phyloP scores from a whole-genome alignment of 2,888 invertebrate genomes.

The Plagiodera versicolora region DNA sequence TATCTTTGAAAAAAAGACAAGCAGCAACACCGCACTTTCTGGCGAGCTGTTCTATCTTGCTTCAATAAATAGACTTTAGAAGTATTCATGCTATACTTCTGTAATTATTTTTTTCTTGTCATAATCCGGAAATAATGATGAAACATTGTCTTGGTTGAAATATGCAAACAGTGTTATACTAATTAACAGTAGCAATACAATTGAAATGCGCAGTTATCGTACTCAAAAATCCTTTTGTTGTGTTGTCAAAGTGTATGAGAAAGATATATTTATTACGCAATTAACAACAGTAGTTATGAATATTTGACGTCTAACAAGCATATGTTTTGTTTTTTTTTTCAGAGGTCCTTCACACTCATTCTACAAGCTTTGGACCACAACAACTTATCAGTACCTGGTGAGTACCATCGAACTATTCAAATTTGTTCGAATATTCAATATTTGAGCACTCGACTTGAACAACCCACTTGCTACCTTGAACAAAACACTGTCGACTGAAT shows the following conservation, averaged over 20 bases:
- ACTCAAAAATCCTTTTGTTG: conserved; percentile 16
- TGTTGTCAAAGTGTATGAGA: conserved; percentile 24
- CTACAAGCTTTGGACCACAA: conserved; percentile 87
- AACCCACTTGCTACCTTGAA: conserved; percentile 37
- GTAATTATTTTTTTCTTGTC: too few relatives aligned
- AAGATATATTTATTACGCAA: conserved; percentile 16
- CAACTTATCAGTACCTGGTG: conserved; percentile 73
- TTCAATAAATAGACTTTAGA: too few relatives aligned
- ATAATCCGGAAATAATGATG: background rate
- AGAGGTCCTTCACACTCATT: conserved; percentile 92
- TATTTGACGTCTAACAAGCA: conserved; percentile 10
- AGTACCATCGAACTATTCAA: conserved; percentile 47
- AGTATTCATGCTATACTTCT: too few relatives aligned
- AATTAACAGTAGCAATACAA: background rate
- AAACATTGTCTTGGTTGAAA: background rate
- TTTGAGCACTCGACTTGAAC: conserved; percentile 36
- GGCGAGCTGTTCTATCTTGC: too few relatives aligned
- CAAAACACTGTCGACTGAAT: conserved; percentile 23
- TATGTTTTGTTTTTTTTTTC: conserved; percentile 57
- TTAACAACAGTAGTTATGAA: conserved; percentile 11
- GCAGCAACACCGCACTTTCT: too few relatives aligned
- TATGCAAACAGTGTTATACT: background rate
- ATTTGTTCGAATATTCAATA: conserved; percentile 5
- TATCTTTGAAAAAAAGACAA: too few relatives aligned
- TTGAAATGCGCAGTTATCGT: conserved; percentile 1